phyloP scores from a whole-genome alignment of 2,797 vertebrate genomes.

The Lagodon rhomboides region DNA sequence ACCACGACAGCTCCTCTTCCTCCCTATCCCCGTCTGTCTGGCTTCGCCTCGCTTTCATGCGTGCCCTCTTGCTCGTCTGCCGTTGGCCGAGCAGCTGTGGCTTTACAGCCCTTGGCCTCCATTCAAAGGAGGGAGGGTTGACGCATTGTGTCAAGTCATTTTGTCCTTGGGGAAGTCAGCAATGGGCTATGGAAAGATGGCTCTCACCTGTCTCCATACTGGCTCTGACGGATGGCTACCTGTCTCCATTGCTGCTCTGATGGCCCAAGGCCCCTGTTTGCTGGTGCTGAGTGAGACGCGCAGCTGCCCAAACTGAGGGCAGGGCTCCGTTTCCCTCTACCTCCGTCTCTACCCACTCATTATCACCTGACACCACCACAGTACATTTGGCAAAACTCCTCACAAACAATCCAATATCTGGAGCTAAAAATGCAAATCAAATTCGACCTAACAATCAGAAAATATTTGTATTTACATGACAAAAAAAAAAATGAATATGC shows the following conservation, averaged over 20 bases:
- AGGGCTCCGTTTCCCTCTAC: conserved; percentile 20
- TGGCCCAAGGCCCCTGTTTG: conserved; percentile 79
- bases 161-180: conserved; percentile 90
- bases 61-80: conserved; percentile 69
- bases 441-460: background rate
- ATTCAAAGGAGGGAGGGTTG: conserved; percentile 78
- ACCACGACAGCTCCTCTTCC: conserved; percentile 34
- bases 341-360: conserved; percentile 23
- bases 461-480: background rate
- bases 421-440: background rate
- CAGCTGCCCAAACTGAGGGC: conserved; percentile 79
- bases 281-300: conserved; percentile 83
- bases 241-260: conserved; percentile 86
- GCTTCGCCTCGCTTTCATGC: conserved; percentile 46
- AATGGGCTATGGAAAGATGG: conserved; percentile 88
- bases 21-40: conserved; percentile 31
- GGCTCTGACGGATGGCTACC: conserved; percentile 89
- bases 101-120: conserved; percentile 79
- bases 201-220: conserved; percentile 89
- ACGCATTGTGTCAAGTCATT: conserved; percentile 89
- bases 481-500: background rate
- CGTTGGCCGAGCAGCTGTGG: conserved; percentile 82
- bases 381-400: background rate
- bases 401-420: background rate
- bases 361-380: conserved; percentile 15